Evolutionary conservation across 2,797 vertebrate genomes (phyloP), one percentile per base, ranked within the genome.

Genomic region (Carapus acus): DNA sequence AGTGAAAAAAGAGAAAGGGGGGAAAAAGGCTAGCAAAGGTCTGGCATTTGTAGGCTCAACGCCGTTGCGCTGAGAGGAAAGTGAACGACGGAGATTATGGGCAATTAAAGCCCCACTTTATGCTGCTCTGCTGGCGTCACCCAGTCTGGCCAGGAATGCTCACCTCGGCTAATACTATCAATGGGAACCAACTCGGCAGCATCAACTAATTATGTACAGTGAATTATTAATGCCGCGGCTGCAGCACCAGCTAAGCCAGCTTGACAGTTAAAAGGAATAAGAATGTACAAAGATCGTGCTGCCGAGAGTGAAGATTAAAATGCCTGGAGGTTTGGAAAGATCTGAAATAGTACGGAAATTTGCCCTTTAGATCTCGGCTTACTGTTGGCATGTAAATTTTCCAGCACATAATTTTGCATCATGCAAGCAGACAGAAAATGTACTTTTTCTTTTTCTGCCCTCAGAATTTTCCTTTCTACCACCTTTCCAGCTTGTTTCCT

Each of bases 151-250:
- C 74, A 69, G 58, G 70, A 85, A 77, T 66, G 82, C 78, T 85
- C 81, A 79, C 81, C 77, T 80, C 78, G 65, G 65, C 80, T 84
- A 81, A 87, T 83, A 72, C 73, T 81, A 79, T 82, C 83, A 82
- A 83, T 80, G 82, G 75, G 78, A 81, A 77, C 76, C 72, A 83
- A 77, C 75, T 81, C 76, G 73, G 78, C 71, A 77, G 66, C 73
- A 79, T 78, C 70, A 72, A 79, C 78, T 86, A 81, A 80, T 87
- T 79, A 83, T 61, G 74, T 58, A 76, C 73, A 60, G 71, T 85
- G 77, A 81, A 85, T 87, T 86, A 86, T 86, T 86, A 80, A 86
- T 85, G 80, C 60, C 58, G 73, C n/a, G n/a, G 58, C 73, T 78
- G 76, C 60, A 61, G 62, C 55, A 6, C 75, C 24, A 43, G 56